Percentiles rank a stretch among this genome's conserved stretches.
phyloP scores from a whole-genome alignment of 2,888 invertebrate genomes.

The Hypena proboscidalis region DNA sequence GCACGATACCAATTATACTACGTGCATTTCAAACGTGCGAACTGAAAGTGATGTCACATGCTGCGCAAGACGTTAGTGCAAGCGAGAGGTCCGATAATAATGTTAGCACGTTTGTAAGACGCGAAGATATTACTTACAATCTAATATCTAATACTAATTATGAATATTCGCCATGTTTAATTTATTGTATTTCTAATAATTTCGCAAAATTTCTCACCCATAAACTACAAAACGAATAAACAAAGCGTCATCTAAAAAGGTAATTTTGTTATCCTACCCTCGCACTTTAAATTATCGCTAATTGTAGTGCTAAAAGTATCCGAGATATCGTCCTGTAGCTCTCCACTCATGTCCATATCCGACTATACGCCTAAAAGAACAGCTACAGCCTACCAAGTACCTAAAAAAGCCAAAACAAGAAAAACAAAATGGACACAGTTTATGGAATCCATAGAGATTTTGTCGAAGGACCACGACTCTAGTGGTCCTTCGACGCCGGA shows the following conservation, averaged over 20 bases:
- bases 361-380: slow-evolving; percentile 59
- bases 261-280: slow-evolving; percentile 22
- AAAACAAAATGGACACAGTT: slow-evolving; percentile 63
- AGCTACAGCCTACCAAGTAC: slow-evolving; percentile 15
- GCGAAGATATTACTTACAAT: too few species aligned
- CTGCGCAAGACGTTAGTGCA: too few species aligned
- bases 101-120: too few species aligned
- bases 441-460: slow-evolving; percentile 61
- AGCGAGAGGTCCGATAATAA: too few species aligned
- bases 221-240: neutral
- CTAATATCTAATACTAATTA: too few species aligned
- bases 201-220: neutral
- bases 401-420: slow-evolving; percentile 32
- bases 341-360: slow-evolving; percentile 60
- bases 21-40: too few species aligned
- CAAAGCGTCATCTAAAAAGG: slow-evolving; percentile 13
- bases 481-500: slow-evolving; percentile 55
- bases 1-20: too few species aligned
- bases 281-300: slow-evolving; percentile 14
- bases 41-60: too few species aligned
- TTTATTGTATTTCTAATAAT: neutral
- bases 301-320: slow-evolving; percentile 39
- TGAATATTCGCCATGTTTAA: too few species aligned
- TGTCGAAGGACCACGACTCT: slow-evolving; percentile 56
- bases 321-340: slow-evolving; percentile 47